phyloP scores from a whole-genome alignment of 2,888 invertebrate species.

The Tipula vernalis region DNA sequence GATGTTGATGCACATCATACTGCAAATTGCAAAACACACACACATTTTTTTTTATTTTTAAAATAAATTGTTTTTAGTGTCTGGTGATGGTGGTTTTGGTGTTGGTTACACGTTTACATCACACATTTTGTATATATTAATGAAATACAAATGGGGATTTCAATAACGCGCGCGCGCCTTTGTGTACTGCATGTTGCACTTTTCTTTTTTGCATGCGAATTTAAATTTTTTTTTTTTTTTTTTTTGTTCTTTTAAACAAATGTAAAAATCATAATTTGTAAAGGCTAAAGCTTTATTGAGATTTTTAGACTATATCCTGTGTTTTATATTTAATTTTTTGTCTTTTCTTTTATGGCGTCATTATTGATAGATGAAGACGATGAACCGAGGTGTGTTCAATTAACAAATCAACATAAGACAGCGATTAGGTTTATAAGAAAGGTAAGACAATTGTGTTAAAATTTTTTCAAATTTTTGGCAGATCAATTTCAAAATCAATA shows the following conservation, averaged over 20 bases:
- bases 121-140: neutral
- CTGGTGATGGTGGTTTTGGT: neutral
- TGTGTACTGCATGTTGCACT: neutral
- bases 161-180: neutral
- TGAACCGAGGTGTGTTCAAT: conserved; percentile 64
- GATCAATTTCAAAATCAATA: neutral
- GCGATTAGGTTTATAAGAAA: conserved; percentile 86
- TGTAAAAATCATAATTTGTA: neutral
- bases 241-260: neutral
- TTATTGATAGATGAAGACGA: conserved; percentile 56
- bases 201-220: neutral
- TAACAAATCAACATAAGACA: conserved; percentile 79
- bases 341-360: neutral
- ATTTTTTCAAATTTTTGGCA: neutral
- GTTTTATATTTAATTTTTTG: neutral
- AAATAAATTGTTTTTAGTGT: neutral
- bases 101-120: neutral
- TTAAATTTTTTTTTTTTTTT: neutral
- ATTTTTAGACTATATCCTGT: neutral
- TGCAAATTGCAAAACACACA: neutral
- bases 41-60: neutral
- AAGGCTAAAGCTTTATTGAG: neutral
- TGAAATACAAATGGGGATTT: neutral
- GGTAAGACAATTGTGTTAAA: conserved; percentile 40
- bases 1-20: neutral